Evolutionary conservation across 2,888 invertebrate genomes (phyloP).

Genomic region (Rhorus exstirpatorius): DNA sequence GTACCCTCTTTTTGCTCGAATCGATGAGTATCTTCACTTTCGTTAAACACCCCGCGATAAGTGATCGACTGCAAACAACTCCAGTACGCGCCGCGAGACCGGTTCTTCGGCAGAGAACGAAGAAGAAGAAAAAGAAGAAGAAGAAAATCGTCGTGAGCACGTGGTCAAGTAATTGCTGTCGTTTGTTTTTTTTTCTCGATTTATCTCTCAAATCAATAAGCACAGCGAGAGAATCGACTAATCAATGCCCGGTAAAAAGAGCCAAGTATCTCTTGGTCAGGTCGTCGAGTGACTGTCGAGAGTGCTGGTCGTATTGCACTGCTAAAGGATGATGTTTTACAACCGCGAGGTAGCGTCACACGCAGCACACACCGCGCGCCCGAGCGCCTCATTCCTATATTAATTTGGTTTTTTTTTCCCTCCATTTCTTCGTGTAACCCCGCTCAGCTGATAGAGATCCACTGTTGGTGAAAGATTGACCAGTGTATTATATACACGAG

Average conservation of each 20-base stretch:
- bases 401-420: constrained; percentile 13
- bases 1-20: constrained; percentile 20
- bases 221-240: background rate
- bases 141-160: background rate
- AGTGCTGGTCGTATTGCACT: constrained; percentile 36
- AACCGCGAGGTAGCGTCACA: constrained; percentile 34
- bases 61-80: constrained; percentile 14
- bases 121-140: constrained; percentile 5
- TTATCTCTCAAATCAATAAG: background rate
- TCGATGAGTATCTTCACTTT: constrained; percentile 57
- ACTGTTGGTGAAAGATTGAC: constrained; percentile 45
- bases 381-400: constrained; percentile 31
- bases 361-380: constrained; percentile 22
- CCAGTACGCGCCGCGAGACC: constrained; percentile 19
- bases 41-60: constrained; percentile 15
- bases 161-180: constrained; percentile 23
- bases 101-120: constrained; percentile 16
- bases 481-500: constrained; percentile 63
- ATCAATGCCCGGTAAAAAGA: constrained; percentile 8
- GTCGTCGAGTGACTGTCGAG: constrained; percentile 56
- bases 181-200: background rate
- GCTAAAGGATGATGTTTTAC: constrained; percentile 55
- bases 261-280: constrained; percentile 38
- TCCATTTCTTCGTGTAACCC: background rate
- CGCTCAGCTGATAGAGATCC: constrained; percentile 29